Conservation (phyloP, 2,797 vertebrate species). For the Rallus crepitans region DNA sequence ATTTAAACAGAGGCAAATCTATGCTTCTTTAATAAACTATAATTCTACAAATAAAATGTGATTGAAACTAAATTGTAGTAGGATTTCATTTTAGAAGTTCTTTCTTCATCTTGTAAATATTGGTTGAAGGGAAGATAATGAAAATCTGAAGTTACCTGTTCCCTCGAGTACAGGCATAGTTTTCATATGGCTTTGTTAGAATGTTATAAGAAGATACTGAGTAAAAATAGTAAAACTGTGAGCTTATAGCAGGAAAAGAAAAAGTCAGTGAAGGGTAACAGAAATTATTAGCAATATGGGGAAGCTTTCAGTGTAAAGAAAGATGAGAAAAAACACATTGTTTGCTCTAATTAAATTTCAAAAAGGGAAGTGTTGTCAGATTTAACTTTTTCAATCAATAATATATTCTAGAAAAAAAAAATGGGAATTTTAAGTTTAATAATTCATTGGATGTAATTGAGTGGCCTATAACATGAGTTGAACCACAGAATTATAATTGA, state of each 20-base stretch:
- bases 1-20: slow-evolving; percentile 55
- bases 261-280: background rate
- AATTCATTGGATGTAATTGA: background rate
- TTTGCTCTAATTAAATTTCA: background rate
- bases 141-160: slow-evolving; percentile 48
- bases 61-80: slow-evolving; percentile 36
- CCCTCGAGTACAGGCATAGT: background rate
- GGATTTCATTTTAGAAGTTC: slow-evolving; percentile 38
- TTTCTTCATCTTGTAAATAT: slow-evolving; percentile 57
- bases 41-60: slow-evolving; percentile 37
- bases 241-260: background rate
- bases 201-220: background rate
- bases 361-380: background rate
- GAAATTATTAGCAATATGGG: background rate
- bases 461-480: background rate
- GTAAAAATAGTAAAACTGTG: slow-evolving; percentile 11
- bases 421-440: background rate
- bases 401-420: background rate
- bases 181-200: slow-evolving; percentile 53
- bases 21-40: slow-evolving; percentile 52
- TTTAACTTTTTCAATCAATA: background rate
- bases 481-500: background rate
- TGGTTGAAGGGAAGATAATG: slow-evolving; percentile 17
- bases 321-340: background rate
- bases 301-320: background rate